phyloP scores from a whole-genome alignment of 30 jellyfish, hydroid and myxozoan genomes.

The Aurelia coerulea region DNA sequence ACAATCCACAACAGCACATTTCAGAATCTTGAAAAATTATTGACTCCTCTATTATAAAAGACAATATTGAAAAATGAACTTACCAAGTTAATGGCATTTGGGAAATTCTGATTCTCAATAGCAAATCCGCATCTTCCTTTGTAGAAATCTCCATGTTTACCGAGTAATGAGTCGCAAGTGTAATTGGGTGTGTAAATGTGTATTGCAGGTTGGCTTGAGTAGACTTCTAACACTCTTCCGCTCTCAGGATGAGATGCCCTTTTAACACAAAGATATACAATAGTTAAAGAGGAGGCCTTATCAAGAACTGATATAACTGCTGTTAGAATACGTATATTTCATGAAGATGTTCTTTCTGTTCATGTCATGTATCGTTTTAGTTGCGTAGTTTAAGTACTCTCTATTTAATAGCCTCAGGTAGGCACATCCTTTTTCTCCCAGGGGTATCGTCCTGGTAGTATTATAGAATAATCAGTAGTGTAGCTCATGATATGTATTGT shows the following conservation, averaged over 20 bases:
- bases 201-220: constrained; percentile 92
- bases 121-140: constrained; percentile 75
- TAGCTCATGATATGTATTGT: no score
- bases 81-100: constrained; percentile 91
- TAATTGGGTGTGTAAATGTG: constrained; percentile 91
- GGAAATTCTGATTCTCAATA: constrained; percentile 88
- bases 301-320: neutral
- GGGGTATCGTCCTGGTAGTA: no score
- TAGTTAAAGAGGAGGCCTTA: neutral
- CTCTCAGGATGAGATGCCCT: constrained; percentile 81
- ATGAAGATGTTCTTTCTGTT: no score
- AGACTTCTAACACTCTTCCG: constrained; percentile 84
- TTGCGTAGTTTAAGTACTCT: no score
- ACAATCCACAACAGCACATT: no score
- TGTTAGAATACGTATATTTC: neutral
- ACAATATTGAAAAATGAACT: neutral
- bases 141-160: constrained; percentile 77
- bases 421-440: no score
- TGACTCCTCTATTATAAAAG: neutral
- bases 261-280: neutral
- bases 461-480: no score
- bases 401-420: no score
- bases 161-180: constrained; percentile 55
- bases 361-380: no score
- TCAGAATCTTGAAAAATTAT: no score